phyloP scores from a whole-genome alignment of 2,113 vertebrate species.

The Hypomesus transpacificus region DNA sequence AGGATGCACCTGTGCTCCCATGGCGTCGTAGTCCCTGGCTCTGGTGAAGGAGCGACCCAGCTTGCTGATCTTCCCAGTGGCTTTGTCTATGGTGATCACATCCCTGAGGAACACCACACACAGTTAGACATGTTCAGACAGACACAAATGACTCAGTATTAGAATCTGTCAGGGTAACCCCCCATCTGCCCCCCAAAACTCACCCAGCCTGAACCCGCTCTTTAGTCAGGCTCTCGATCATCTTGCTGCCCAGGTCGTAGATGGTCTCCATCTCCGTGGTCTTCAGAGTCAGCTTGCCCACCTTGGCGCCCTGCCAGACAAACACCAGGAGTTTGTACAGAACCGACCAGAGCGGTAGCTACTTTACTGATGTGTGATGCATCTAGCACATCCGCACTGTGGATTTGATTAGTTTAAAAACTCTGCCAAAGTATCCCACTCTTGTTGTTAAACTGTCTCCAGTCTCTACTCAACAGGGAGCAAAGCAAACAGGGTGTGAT shows the following conservation, averaged over 20 bases:
- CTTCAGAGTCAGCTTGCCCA: slow-evolving; percentile 91
- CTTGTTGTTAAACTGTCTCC: background rate
- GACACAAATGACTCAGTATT: too few relatives aligned
- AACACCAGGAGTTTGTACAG: background rate
- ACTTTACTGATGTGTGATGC: too few relatives aligned
- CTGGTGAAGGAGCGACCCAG: slow-evolving; percentile 90
- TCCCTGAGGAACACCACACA: slow-evolving; percentile 66
- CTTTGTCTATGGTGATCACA: slow-evolving; percentile 93
- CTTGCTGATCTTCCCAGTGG: slow-evolving; percentile 90
- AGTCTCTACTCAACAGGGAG: too few relatives aligned
- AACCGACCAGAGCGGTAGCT: too few relatives aligned
- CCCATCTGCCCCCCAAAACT: slow-evolving; percentile 36
- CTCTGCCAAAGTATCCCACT: background rate
- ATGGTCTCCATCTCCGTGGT: slow-evolving; percentile 96
- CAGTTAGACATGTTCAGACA: too few relatives aligned
- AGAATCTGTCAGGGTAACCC: too few relatives aligned
- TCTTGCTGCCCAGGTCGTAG: slow-evolving; percentile 92
- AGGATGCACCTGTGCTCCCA: slow-evolving; percentile 84
- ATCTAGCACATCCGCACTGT: too few relatives aligned
- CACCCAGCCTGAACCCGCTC: slow-evolving; percentile 93
- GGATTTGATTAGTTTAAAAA: too few relatives aligned
- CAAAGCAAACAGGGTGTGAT: too few relatives aligned
- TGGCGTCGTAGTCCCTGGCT: slow-evolving; percentile 89
- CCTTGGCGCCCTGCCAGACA: slow-evolving; percentile 81
- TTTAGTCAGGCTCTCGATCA: slow-evolving; percentile 92